Percentiles rank a stretch among this genome's conserved stretches.
Conservation (phyloP, 1,140 invertebrate species). For the Lepidurus couesii region DNA sequence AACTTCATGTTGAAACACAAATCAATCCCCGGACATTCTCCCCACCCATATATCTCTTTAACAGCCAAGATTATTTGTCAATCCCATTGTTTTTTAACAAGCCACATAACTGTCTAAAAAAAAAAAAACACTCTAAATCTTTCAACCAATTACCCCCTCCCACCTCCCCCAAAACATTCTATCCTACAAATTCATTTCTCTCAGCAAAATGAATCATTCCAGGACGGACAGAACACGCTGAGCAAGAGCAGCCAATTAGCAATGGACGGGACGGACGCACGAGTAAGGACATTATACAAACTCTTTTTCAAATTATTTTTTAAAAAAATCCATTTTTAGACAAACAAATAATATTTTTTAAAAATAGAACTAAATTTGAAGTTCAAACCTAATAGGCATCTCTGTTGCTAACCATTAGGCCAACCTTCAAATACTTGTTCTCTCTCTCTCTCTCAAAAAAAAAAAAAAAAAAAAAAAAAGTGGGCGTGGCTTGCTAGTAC, state of each 20-base stretch:
- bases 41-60: not conserved
- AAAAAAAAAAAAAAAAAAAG: not conserved
- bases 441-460: too few relatives aligned
- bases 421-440: too few relatives aligned
- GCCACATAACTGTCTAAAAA: not conserved
- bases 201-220: not conserved
- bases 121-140: not conserved
- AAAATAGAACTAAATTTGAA: too few relatives aligned
- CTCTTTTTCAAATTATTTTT: not conserved
- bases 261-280: conserved; percentile 17
- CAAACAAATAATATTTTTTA: too few relatives aligned
- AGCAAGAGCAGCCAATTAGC: conserved; percentile 16
- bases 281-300: not conserved
- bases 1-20: not conserved
- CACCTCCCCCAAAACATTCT: not conserved
- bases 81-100: not conserved
- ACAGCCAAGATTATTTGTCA: not conserved
- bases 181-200: not conserved
- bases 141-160: not conserved
- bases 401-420: too few relatives aligned
- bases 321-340: not conserved
- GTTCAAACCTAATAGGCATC: too few relatives aligned
- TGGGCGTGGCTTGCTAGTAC: not conserved
- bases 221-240: not conserved
- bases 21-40: not conserved